Evolutionary conservation across 2,797 vertebrate genomes (phyloP).

Genomic region (Hyperoplus lanceolatus): DNA sequence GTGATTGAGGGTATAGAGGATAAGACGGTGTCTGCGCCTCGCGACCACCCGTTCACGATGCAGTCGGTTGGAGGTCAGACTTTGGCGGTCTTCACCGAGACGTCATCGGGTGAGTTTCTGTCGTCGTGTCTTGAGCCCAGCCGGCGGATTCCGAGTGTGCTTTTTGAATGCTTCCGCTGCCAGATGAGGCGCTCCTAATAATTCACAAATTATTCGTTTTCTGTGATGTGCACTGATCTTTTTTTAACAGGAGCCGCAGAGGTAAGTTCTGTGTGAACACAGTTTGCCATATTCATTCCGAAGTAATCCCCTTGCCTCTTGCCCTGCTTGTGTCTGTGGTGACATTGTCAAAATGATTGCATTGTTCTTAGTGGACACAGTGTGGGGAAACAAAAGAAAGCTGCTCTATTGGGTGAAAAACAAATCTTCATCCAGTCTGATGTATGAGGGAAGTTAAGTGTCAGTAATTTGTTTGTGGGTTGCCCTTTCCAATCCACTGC

Average conservation of each 20-base stretch:
- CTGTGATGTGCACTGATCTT: constrained; percentile 27
- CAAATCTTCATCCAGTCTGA: constrained; percentile 33
- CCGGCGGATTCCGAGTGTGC: neutral
- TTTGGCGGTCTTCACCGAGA: constrained; percentile 94
- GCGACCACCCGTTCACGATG: constrained; percentile 96
- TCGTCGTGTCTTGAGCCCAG: neutral
- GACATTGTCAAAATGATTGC: constrained; percentile 35
- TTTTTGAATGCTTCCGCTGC: constrained; percentile 7
- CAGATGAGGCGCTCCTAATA: neutral
- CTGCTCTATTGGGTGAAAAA: constrained; percentile 7
- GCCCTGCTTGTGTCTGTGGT: constrained; percentile 55
- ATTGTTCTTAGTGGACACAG: constrained; percentile 11
- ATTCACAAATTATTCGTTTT: neutral
- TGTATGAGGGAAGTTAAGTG: constrained; percentile 1
- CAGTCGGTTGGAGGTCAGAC: constrained; percentile 97
- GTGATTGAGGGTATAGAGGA: constrained; percentile 91
- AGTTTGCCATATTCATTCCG: constrained; percentile 45
- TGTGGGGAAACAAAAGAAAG: constrained; percentile 37
- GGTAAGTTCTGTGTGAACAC: constrained; percentile 63
- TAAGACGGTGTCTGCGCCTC: constrained; percentile 92
- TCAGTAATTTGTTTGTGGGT: constrained; percentile 40
- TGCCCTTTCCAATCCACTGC: constrained; percentile 24
- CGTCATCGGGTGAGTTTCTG: constrained; percentile 80
- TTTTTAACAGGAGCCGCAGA: constrained; percentile 21
- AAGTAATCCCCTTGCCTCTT: constrained; percentile 22